phyloP scores from a whole-genome alignment of 2,888 invertebrate species.

The Gryllus longicercus region DNA sequence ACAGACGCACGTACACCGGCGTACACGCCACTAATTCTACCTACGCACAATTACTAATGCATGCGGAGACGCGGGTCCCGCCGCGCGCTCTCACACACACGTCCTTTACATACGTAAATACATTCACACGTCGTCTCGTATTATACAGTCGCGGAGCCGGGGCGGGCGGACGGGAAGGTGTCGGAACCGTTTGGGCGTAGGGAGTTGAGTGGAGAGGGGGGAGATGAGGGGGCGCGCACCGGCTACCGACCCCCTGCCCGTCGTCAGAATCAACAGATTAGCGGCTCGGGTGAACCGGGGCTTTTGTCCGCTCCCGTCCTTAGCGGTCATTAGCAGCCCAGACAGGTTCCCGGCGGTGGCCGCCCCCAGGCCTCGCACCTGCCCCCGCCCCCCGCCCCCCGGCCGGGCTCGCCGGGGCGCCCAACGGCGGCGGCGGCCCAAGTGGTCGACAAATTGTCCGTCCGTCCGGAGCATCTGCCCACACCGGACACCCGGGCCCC shows the following conservation, averaged over 20 bases:
- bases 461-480: no score
- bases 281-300: neutral
- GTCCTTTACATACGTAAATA: constrained; percentile 5
- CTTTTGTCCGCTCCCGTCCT: neutral
- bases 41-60: constrained; percentile 17
- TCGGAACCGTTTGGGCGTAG: neutral
- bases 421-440: no score
- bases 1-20: neutral
- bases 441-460: no score
- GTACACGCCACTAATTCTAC: constrained; percentile 11
- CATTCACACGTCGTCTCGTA: neutral
- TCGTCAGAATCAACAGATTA: constrained; percentile 17
- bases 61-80: neutral
- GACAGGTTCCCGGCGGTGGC: constrained; percentile 7
- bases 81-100: neutral
- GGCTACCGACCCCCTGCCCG: neutral
- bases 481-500: no score
- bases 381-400: neutral
- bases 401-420: no score
- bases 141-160: neutral
- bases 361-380: neutral
- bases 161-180: neutral
- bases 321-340: neutral
- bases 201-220: neutral
- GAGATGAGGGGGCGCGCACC: no score